Base-by-base conservation (phyloP, 2,113 vertebrate genomes). In the Brienomyrus brachyistius region DNA sequence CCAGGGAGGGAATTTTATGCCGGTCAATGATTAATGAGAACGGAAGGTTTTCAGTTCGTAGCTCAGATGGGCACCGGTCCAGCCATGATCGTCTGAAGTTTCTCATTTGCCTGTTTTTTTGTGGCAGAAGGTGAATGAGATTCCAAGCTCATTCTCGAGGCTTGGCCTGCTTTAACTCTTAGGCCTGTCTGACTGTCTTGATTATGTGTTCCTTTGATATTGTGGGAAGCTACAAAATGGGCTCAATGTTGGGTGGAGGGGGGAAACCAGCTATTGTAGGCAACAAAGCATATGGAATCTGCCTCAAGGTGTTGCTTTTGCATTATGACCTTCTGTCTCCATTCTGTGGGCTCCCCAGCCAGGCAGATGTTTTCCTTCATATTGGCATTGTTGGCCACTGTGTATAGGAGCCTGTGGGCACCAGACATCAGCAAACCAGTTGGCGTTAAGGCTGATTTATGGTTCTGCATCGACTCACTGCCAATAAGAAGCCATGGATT, bases 241-340 rank as follows among this genome's bases (percentile, higher is more conserved):
- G 35, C 13, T 43, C 35, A 80, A 43, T 40, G 74, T 77, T 15
- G 27, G 31, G 31, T 31, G 13, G n/a, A 5, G 5, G 19, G 31
- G 31, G 70, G 13, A 3, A 35, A 5, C 66, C 66, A 17, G 35
- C 13, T 80, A 80, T 43, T 80, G 17, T 43, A 52, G 21, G 88
- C 8, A 47, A 51, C 52, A 52, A 50, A 80, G 48, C 2, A 48
- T 35, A 35, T 88, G 88, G 62, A 50, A 77, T 50, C 88, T 74
- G 11, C 88, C 88, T 50, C 43, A 17, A 51, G 66, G 88, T 51
- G 27, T 31, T 47, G 4, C 54, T 80, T 51, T 88, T 52, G 31
- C 10, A 27, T 31, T 47, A 77, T 43, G 13, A 31, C 43, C 23
- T 8, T 90, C 88, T 91, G 90, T 91, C 90, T 87, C 85, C 88